These are phyloP conservation scores for Endomychus coccineus DNA, from an alignment of 2,888 invertebrate genomes.

Conservation along the genomic window DNA sequence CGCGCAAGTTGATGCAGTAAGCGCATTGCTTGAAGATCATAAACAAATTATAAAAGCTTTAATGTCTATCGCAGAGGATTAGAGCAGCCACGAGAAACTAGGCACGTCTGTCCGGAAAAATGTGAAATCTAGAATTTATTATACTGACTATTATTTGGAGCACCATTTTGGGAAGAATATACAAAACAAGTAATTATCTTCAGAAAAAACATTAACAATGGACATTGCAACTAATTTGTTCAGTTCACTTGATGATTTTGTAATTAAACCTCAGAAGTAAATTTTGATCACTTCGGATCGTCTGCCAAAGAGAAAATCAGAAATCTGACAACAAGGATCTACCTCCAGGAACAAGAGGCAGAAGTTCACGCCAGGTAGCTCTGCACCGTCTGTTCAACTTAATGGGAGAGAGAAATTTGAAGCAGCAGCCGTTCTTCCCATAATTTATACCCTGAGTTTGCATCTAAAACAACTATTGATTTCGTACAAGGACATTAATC, in stretches of 20 bases:
- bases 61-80: constrained; percentile 23
- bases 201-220: too few species aligned
- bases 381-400: constrained; percentile 13
- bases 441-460: constrained; percentile 24
- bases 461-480: constrained; percentile 24
- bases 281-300: constrained; percentile 21
- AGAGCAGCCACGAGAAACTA: constrained; percentile 26
- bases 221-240: too few species aligned
- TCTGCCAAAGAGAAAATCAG: constrained; percentile 19
- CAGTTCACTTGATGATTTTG: too few species aligned
- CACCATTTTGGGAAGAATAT: constrained; percentile 19
- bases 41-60: constrained; percentile 26
- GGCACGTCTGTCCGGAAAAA: constrained; percentile 20
- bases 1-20: constrained; percentile 27
- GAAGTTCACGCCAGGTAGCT: constrained; percentile 24
- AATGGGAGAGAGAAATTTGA: constrained; percentile 25
- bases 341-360: constrained; percentile 23
- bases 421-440: constrained; percentile 23
- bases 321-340: too few species aligned
- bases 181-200: constrained; percentile 25
- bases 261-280: constrained; percentile 23
- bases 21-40: constrained; percentile 23
- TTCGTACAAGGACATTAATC: constrained; percentile 20
- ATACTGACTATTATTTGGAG: constrained; percentile 24
- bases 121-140: constrained; percentile 20